phyloP scores from a whole-genome alignment of 2,888 invertebrate genomes.

The Epistrophe grossulariae region DNA sequence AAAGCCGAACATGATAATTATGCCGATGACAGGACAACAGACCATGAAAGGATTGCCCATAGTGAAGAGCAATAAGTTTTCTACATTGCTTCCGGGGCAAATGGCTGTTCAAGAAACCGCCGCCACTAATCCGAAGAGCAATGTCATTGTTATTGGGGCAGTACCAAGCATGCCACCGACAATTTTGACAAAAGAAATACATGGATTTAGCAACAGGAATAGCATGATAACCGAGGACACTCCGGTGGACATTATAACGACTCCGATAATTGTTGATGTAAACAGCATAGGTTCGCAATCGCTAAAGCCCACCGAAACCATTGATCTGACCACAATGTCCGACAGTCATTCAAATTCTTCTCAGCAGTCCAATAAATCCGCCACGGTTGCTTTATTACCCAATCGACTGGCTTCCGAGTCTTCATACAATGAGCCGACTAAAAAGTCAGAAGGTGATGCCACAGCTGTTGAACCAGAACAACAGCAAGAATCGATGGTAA shows the following conservation, averaged over 20 bases:
- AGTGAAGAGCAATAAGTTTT: slow-evolving; percentile 71
- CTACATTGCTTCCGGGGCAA: slow-evolving; percentile 56
- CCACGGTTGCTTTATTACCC: slow-evolving; percentile 75
- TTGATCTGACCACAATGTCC: slow-evolving; percentile 39
- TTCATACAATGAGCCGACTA: slow-evolving; percentile 56
- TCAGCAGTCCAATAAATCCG: slow-evolving; percentile 21
- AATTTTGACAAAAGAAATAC: slow-evolving; percentile 52
- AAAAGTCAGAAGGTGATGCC: slow-evolving; percentile 49
- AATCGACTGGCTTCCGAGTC: slow-evolving; percentile 25
- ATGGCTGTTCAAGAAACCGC: slow-evolving; percentile 58
- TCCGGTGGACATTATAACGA: slow-evolving; percentile 84
- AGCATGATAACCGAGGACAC: slow-evolving; percentile 86
- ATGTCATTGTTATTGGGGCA: slow-evolving; percentile 77
- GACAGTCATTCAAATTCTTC: slow-evolving; percentile 28
- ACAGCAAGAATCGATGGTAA: slow-evolving; percentile 77
- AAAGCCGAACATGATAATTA: slow-evolving; percentile 82
- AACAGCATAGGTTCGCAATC: slow-evolving; percentile 75
- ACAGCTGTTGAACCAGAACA: not conserved
- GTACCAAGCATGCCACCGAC: slow-evolving; percentile 67
- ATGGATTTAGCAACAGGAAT: slow-evolving; percentile 75
- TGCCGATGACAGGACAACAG: slow-evolving; percentile 77
- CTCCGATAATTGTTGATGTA: slow-evolving; percentile 82
- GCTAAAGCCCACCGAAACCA: slow-evolving; percentile 54
- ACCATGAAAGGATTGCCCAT: slow-evolving; percentile 56
- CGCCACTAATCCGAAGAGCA: slow-evolving; percentile 63